Conservation (phyloP, 2,888 invertebrate genomes). For the Pandemis corylana region DNA sequence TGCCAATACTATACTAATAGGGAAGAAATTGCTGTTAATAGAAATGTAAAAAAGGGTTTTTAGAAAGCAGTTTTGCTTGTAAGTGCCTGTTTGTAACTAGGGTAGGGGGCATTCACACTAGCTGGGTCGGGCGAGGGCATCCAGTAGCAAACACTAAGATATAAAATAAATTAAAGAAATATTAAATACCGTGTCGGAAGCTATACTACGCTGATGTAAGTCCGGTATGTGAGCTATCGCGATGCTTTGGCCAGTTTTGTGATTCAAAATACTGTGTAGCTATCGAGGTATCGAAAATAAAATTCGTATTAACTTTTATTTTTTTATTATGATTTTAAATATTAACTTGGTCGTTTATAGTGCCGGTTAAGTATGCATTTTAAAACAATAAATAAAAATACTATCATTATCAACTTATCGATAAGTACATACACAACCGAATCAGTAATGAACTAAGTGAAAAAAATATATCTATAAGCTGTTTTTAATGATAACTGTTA, state of each 20-base stretch:
- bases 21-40: constrained; percentile 63
- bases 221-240: constrained; percentile 83
- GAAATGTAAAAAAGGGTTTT: constrained; percentile 58
- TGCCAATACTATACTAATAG: constrained; percentile 65
- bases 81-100: constrained; percentile 74
- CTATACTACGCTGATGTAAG: constrained; percentile 71
- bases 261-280: constrained; percentile 47
- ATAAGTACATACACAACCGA: constrained; percentile 86
- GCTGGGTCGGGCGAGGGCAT: constrained; percentile 60
- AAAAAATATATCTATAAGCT: constrained; percentile 60
- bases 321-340: constrained; percentile 80
- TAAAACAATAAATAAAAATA: constrained; percentile 73
- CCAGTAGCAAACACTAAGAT: constrained; percentile 67
- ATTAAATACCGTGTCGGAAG: constrained; percentile 71
- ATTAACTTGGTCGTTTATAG: constrained; percentile 74
- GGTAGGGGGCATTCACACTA: constrained; percentile 80
- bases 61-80: constrained; percentile 76
- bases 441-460: constrained; percentile 67
- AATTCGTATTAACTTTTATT: constrained; percentile 75
- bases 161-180: constrained; percentile 62
- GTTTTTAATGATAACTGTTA: constrained; percentile 56
- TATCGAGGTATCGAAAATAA: constrained; percentile 69
- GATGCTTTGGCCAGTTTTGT: constrained; percentile 50
- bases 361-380: constrained; percentile 82
- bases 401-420: constrained; percentile 66